Conservation (phyloP, 1,140 invertebrate genomes). For the Grapholita molesta region DNA sequence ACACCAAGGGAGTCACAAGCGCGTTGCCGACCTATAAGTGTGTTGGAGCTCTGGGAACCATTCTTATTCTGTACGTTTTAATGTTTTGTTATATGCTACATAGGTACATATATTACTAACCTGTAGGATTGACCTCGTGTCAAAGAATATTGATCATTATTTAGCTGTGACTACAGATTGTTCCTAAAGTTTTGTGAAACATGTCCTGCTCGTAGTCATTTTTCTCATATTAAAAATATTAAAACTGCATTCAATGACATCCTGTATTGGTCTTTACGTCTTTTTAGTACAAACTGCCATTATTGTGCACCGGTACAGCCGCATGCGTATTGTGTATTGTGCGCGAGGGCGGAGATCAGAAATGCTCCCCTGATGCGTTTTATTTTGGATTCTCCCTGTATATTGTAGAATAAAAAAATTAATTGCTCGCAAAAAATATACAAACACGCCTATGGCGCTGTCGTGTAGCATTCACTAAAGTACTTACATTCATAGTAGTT, state of each 20-base stretch:
- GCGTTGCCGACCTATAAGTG: too few relatives aligned
- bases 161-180: too few relatives aligned
- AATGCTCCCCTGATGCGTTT: slow-evolving; percentile 35
- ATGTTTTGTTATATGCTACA: too few relatives aligned
- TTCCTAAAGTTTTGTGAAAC: too few relatives aligned
- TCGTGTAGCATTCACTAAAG: neutral
- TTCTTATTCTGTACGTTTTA: too few relatives aligned
- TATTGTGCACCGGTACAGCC: slow-evolving; percentile 30
- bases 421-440: neutral
- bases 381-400: slow-evolving; percentile 39
- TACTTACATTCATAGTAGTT: neutral
- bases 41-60: too few relatives aligned
- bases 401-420: neutral
- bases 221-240: neutral
- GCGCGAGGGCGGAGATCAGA: slow-evolving; percentile 40
- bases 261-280: neutral
- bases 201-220: too few relatives aligned
- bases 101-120: too few relatives aligned
- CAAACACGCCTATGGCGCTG: neutral
- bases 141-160: too few relatives aligned
- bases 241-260: neutral
- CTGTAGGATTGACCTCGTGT: too few relatives aligned
- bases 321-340: slow-evolving; percentile 48
- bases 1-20: too few relatives aligned
- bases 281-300: neutral